Conservation (phyloP, 1,140 invertebrate genomes). For the Euschistus heros region DNA sequence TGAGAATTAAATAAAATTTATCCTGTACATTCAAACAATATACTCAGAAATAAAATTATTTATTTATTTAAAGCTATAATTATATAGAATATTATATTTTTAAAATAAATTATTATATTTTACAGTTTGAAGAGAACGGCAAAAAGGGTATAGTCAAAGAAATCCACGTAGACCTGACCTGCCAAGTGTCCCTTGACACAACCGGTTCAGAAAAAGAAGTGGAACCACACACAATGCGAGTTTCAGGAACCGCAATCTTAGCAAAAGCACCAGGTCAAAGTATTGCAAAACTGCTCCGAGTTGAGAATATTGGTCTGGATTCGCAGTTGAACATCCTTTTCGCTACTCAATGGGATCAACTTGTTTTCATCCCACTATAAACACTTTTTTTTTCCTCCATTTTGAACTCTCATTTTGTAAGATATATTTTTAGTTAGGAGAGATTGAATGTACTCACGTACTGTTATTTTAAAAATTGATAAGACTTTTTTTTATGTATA, state of each 20-base stretch:
- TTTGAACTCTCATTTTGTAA: neutral
- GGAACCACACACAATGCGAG: constrained; percentile 48
- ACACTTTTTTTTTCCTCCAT: neutral
- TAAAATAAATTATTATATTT: neutral
- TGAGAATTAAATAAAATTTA: too few relatives aligned
- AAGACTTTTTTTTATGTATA: too few relatives aligned
- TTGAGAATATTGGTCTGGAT: constrained; percentile 53
- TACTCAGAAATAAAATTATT: too few relatives aligned
- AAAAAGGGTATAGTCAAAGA: constrained; percentile 39
- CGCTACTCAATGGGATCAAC: constrained; percentile 46
- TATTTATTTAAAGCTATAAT: too few relatives aligned
- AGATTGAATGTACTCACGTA: too few relatives aligned
- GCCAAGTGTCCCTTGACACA: constrained; percentile 47
- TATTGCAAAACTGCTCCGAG: constrained; percentile 42
- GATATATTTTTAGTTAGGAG: too few relatives aligned
- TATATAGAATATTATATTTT: too few relatives aligned
- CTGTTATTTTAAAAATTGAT: too few relatives aligned
- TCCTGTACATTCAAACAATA: too few relatives aligned
- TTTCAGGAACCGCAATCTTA: constrained; percentile 51
- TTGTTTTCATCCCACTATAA: constrained; percentile 45
- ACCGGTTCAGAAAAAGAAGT: constrained; percentile 43
- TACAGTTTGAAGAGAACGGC: constrained; percentile 2
- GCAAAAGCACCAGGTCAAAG: constrained; percentile 42
- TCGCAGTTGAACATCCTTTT: constrained; percentile 53
- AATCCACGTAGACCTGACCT: constrained; percentile 52